phyloP scores from a whole-genome alignment of 1,140 invertebrate species.

The Eupristina koningsbergeri region DNA sequence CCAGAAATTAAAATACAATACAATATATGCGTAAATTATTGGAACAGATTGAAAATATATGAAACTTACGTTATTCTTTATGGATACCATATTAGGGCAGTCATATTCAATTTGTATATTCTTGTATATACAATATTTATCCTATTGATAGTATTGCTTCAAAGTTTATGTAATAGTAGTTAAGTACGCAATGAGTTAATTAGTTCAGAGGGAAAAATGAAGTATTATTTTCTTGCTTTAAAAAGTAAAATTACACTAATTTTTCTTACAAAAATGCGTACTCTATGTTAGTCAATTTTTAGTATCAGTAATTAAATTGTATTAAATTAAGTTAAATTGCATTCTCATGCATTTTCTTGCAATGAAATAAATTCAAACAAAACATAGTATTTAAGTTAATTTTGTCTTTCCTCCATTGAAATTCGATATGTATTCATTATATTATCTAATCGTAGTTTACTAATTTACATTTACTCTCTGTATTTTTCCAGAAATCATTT shows the following conservation, averaged over 20 bases:
- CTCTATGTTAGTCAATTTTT: not conserved
- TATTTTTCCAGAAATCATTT: not conserved
- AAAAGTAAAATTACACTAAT: slow-evolving; percentile 2
- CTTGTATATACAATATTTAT: slow-evolving; percentile 16
- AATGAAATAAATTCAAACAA: not conserved
- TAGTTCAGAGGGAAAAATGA: slow-evolving; percentile 2
- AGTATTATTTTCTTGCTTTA: slow-evolving; percentile 8
- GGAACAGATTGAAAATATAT: slow-evolving; percentile 14
- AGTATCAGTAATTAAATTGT: not conserved
- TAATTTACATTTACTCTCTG: not conserved
- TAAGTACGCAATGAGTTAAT: slow-evolving; percentile 28
- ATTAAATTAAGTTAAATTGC: not conserved
- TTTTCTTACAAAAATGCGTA: not conserved
- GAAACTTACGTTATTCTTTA: not conserved
- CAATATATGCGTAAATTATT: not conserved
- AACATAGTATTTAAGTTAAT: not conserved
- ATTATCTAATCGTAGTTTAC: not conserved
- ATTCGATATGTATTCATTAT: not conserved
- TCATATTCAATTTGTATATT: not conserved
- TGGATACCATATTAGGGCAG: not conserved
- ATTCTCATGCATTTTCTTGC: not conserved
- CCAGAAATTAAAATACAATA: slow-evolving; percentile 30
- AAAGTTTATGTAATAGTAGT: slow-evolving; percentile 37
- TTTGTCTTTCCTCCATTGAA: not conserved
- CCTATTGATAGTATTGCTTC: slow-evolving; percentile 29